A percentile compares a stretch with the other conserved stretches of the same genome.
phyloP scores from a whole-genome alignment of 1,140 invertebrate species.

The Drosophila pallidifrons region DNA sequence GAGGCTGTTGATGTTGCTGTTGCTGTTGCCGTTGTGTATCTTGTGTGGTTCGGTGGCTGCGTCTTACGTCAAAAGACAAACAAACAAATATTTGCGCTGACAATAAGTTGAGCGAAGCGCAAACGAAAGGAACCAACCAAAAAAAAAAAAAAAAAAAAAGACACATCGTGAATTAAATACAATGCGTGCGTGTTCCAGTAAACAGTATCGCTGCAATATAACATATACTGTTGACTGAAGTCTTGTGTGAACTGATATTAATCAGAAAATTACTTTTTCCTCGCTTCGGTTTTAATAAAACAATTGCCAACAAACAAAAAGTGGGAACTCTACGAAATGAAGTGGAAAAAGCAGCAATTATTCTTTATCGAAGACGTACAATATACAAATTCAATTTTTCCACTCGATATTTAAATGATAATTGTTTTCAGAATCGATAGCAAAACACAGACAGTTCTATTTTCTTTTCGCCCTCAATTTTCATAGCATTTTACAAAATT shows the following conservation, averaged over 20 bases:
- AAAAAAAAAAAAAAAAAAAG: constrained; percentile 7
- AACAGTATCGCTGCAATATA: constrained; percentile 13
- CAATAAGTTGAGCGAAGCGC: constrained; percentile 58
- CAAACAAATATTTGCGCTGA: constrained; percentile 78
- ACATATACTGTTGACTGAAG: background rate
- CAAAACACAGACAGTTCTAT: background rate
- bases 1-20: background rate
- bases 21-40: constrained; percentile 15
- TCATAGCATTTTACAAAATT: background rate
- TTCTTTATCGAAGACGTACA: background rate
- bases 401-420: background rate
- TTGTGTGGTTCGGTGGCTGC: constrained; percentile 43
- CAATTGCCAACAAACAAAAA: background rate
- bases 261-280: constrained; percentile 2
- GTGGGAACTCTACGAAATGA: background rate
- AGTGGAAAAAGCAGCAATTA: background rate
- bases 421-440: background rate
- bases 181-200: constrained; percentile 15
- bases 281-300: background rate
- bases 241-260: background rate
- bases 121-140: background rate
- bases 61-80: constrained; percentile 75
- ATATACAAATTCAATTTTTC: background rate
- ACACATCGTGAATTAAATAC: constrained; percentile 41
- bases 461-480: background rate